Evolutionary conservation across 1,140 invertebrate species (phyloP), one percentile per base, ranked within the genome.

Genomic region (Calosoma granatense): DNA sequence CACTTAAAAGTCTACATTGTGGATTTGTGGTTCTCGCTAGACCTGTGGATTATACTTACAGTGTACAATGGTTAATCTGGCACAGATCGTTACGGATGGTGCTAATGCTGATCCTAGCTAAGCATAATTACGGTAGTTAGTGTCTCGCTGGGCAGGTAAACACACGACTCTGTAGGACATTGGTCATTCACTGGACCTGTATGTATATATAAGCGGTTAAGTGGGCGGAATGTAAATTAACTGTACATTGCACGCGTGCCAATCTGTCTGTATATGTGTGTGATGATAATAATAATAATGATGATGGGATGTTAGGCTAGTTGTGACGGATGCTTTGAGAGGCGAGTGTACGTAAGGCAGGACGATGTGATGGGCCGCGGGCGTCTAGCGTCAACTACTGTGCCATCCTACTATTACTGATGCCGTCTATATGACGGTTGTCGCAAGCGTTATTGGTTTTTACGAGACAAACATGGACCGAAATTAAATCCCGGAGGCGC

Each of bases 391-490:
- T 30, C 14, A 14, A 4, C 26, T 4, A 6, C 26, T 30, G 26
- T 14, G 14, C 26, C n/a, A n/a, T n/a, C n/a, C n/a, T 4, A 30
- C 41, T 47, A 17, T 3, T 6, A 17, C 41, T 47, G 41, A 47
- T 3, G 9, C 9, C 41, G 17, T 9, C 26, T n/a, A 36, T n/a
- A 36, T 9, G 26, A 6, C 41, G 9, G 41, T 30, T 6, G 14
- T 14, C 41, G 17, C 41, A 12, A 36, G 6, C 41, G 41, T 47
- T 47, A 47, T 47, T 47, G 41, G 41, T 47, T 47, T 47, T 47
- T 47, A 47, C 41, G 41, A 47, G 6, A 47, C 41, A 47, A 47
- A 47, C 41, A 47, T 47, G 41, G 41, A 47, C 41, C 41, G 41
- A 47, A 47, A 47, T 47, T 9, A 47, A 47, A 47, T 47, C 41